Evolutionary conservation across 2,113 vertebrate species (phyloP).

Genomic region (Chaetura pelagica): DNA sequence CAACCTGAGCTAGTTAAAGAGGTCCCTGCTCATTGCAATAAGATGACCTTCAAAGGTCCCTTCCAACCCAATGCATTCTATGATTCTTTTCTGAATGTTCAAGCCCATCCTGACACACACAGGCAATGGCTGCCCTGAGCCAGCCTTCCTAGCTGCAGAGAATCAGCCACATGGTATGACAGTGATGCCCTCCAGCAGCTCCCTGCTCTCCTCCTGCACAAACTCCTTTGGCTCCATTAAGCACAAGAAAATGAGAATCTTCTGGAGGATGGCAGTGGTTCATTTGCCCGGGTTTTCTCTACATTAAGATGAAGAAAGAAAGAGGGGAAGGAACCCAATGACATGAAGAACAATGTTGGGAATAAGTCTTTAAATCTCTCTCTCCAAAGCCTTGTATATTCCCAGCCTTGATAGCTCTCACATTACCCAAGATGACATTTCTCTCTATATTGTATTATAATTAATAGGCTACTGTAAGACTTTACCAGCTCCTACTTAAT

Average conservation of each 20-base stretch:
- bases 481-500: slow-evolving; percentile 66
- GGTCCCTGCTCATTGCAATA: too few relatives aligned
- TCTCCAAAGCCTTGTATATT: slow-evolving; percentile 39
- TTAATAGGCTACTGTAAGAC: slow-evolving; percentile 57
- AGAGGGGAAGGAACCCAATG: neutral
- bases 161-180: neutral
- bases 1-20: too few relatives aligned
- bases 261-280: neutral
- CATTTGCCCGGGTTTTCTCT: neutral
- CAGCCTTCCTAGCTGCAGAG: neutral
- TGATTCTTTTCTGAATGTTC: neutral
- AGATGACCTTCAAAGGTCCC: too few relatives aligned
- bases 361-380: slow-evolving; percentile 43
- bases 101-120: neutral
- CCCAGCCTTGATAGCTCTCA: slow-evolving; percentile 46
- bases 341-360: slow-evolving; percentile 30
- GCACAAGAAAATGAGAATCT: neutral
- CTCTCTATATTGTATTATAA: slow-evolving; percentile 55
- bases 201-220: neutral
- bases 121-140: neutral
- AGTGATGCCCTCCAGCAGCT: neutral
- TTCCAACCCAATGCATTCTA: too few relatives aligned
- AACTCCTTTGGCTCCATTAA: neutral
- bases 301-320: neutral
- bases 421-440: slow-evolving; percentile 52